These are phyloP conservation scores for Sialia sialis DNA, from an alignment of 2,113 vertebrate species.

Conservation along the genomic window DNA sequence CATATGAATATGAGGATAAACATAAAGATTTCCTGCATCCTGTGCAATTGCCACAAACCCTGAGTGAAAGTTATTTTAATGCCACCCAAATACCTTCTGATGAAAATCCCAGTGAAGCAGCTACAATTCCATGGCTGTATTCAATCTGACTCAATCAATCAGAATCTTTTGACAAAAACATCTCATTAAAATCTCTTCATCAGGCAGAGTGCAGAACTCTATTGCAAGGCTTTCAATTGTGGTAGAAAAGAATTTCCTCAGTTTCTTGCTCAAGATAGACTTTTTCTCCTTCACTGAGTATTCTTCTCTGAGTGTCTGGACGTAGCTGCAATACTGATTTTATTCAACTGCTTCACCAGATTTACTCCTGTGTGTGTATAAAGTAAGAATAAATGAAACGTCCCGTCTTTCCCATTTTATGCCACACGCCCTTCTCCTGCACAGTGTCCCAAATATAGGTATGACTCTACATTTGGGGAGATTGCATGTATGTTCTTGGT, in stretches of 20 bases:
- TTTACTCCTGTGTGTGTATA: neutral
- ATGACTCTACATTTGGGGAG: neutral
- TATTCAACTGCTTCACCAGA: neutral
- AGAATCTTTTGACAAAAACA: neutral
- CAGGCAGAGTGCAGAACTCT: neutral
- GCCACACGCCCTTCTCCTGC: neutral
- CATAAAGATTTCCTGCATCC: neutral
- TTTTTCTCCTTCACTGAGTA: neutral
- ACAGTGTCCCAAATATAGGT: neutral
- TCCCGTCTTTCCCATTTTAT: neutral
- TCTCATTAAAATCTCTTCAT: neutral
- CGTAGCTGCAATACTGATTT: neutral
- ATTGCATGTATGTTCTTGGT: neutral
- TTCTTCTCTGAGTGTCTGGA: neutral
- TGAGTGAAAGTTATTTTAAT: neutral
- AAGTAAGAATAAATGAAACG: neutral
- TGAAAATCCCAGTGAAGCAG: neutral
- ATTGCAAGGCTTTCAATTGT: neutral
- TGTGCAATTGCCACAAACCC: neutral
- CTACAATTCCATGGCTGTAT: neutral
- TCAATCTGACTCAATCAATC: neutral
- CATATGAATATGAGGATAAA: neutral
- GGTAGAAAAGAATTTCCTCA: neutral
- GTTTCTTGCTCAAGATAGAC: neutral
- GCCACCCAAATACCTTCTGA: neutral